Conservation (phyloP, 2,888 invertebrate species). For the Scaptomyza flava region DNA sequence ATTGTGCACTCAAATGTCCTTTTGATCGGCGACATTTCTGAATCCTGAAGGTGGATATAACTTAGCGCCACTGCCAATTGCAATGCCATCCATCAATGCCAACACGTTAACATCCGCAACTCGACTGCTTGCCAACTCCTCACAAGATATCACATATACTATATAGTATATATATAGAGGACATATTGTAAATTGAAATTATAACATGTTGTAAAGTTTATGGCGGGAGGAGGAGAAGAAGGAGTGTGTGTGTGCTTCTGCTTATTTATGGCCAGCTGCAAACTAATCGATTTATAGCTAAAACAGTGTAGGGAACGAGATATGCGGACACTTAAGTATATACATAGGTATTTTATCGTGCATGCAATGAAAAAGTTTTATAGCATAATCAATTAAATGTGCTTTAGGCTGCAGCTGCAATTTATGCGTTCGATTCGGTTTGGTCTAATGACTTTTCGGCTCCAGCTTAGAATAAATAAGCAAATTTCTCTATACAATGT, state of each 20-base stretch:
- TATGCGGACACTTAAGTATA: slow-evolving; percentile 57
- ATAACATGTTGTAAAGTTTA: slow-evolving; percentile 60
- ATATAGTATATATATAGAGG: slow-evolving; percentile 20
- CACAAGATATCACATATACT: slow-evolving; percentile 39
- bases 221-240: background rate
- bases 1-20: slow-evolving; percentile 67
- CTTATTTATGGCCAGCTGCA: slow-evolving; percentile 71
- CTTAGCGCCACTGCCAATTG: slow-evolving; percentile 24
- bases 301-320: slow-evolving; percentile 14
- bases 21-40: slow-evolving; percentile 32
- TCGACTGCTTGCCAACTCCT: slow-evolving; percentile 43
- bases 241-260: slow-evolving; percentile 7
- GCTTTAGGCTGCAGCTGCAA: slow-evolving; percentile 46
- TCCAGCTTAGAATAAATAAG: slow-evolving; percentile 7
- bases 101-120: slow-evolving; percentile 59
- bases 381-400: slow-evolving; percentile 65
- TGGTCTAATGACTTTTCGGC: slow-evolving; percentile 65
- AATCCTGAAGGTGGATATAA: slow-evolving; percentile 3
- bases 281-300: slow-evolving; percentile 58
- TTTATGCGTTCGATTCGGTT: slow-evolving; percentile 56
- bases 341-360: slow-evolving; percentile 48
- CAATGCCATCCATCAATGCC: slow-evolving; percentile 71
- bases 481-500: background rate
- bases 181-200: slow-evolving; percentile 73
- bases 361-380: slow-evolving; percentile 63